Base-by-base conservation (phyloP, 2,113 vertebrate species). In the Odocoileus hemionus region DNA sequence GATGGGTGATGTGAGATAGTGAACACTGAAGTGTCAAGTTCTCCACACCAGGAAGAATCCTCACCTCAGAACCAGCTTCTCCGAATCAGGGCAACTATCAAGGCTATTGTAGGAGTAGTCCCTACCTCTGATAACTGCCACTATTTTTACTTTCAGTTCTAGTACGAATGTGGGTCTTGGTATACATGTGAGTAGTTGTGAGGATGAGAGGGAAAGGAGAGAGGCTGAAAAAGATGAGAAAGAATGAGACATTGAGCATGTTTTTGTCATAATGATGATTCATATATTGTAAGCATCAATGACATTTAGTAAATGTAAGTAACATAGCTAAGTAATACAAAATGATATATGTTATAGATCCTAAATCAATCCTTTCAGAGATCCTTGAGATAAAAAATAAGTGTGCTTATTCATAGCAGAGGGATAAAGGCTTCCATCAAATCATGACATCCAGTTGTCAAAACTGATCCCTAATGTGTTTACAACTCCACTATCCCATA, bases 391-490 rank as follows among this genome's bases (percentile, higher is more conserved):
- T 95, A 93, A 88, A 98, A 80, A 30, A 14, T 54, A 94, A 61
- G 21, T 82, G 60, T 91, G 47, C 50, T 89, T 82, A 87, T 90
- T 90, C 78, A 94, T 4, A 78, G 60, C 55, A 97, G 43, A 97
- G 60, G 52, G 86, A 74, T 88, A 90, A 86, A 95, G 64, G 64
- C 36, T 94, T 67, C 95, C 36, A 95, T 57, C 54, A 92, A 85
- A 96, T 89, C 57, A 79, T 94, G 28, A 96, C 95, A 57, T 95
- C 64, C 79, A 94, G 15, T 76, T 86, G 57, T 94, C 90, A 96
- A 92, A 97, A 95, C 0, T 95, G 45, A 67, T 74, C 92, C 86
- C 90, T 82, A 55, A 33, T 83, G 80, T 92, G 79, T 93, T 94
- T 85, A 39, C 36, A 95, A 74, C 14, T 50, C 61, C 6, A 90